A percentile compares a stretch with the other conserved stretches of the same genome.
These are phyloP conservation scores for Periophthalmodon schlosseri DNA, from an alignment of 2,113 vertebrate species.

Conservation along the genomic window DNA sequence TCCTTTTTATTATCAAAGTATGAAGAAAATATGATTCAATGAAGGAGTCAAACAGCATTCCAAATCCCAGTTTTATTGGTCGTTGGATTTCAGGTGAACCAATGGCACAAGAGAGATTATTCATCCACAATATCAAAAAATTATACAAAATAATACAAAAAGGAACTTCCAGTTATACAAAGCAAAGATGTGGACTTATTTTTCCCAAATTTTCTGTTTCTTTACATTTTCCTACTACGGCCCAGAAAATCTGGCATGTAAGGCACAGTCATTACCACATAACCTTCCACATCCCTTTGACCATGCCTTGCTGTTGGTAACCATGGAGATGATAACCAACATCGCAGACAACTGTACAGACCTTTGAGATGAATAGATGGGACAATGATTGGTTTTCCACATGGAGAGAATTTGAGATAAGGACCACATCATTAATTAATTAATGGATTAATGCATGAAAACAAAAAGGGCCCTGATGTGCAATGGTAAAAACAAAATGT, in stretches of 20 bases:
- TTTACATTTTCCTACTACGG: slow-evolving; percentile 54
- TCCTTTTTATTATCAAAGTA: background rate
- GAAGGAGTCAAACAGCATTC: slow-evolving; percentile 48
- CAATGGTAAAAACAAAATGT: slow-evolving; percentile 5
- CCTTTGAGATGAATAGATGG: slow-evolving; percentile 21
- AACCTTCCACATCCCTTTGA: slow-evolving; percentile 57
- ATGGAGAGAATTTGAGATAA: slow-evolving; percentile 13
- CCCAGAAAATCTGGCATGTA: slow-evolving; percentile 64
- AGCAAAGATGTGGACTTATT: slow-evolving; percentile 73
- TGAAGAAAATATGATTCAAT: background rate
- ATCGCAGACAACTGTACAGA: slow-evolving; percentile 7
- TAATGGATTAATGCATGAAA: slow-evolving; percentile 26
- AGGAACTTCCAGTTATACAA: slow-evolving; percentile 79
- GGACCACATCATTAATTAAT: background rate
- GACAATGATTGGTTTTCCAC: slow-evolving; percentile 19
- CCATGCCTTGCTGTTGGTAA: slow-evolving; percentile 35
- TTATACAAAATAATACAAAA: slow-evolving; percentile 78
- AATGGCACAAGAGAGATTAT: slow-evolving; percentile 92
- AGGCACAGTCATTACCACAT: slow-evolving; percentile 82
- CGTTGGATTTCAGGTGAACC: slow-evolving; percentile 88
- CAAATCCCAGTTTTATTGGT: slow-evolving; percentile 88
- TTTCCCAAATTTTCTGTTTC: slow-evolving; percentile 19
- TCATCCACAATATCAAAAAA: slow-evolving; percentile 82
- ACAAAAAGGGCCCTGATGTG: slow-evolving; percentile 21
- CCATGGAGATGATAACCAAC: slow-evolving; percentile 30